These are phyloP conservation scores for Pongo abelii DNA, from an alignment of 2,113 vertebrate species.

Conservation along the genomic window DNA sequence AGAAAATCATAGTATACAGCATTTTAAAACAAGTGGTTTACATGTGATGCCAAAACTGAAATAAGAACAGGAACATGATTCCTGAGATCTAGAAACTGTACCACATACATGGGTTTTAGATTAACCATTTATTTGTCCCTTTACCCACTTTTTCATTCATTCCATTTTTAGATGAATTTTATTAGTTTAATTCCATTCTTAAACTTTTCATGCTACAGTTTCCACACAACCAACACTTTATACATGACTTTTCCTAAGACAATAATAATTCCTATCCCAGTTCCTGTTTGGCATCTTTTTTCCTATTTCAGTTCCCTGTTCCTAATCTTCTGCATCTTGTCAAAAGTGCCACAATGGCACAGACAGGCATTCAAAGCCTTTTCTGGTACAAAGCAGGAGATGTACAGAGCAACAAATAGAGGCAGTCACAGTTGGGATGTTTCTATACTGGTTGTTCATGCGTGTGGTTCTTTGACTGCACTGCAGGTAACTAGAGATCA, in stretches of 20 bases:
- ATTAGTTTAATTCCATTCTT: neutral
- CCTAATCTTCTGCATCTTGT: neutral
- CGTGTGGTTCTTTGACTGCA: neutral
- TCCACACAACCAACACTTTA: neutral
- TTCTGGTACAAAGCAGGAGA: neutral
- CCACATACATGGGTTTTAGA: neutral
- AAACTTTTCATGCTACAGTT: neutral
- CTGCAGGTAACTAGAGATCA: neutral
- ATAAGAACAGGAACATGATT: neutral
- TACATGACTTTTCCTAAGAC: neutral
- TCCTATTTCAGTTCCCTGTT: neutral
- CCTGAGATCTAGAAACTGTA: neutral
- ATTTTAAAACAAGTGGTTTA: neutral
- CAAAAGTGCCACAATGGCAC: neutral
- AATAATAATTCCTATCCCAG: neutral
- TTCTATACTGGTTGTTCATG: neutral
- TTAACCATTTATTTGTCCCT: neutral
- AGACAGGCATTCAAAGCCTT: neutral
- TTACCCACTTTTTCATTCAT: neutral
- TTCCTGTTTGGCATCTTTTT: neutral
- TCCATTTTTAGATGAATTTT: neutral
- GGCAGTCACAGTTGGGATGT: neutral
- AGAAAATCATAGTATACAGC: neutral
- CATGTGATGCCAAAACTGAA: neutral
- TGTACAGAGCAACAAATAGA: neutral